Percentiles rank a stretch among this genome's conserved stretches.
Conservation (phyloP, 2,888 invertebrate genomes). For the Onchidella celtica region DNA sequence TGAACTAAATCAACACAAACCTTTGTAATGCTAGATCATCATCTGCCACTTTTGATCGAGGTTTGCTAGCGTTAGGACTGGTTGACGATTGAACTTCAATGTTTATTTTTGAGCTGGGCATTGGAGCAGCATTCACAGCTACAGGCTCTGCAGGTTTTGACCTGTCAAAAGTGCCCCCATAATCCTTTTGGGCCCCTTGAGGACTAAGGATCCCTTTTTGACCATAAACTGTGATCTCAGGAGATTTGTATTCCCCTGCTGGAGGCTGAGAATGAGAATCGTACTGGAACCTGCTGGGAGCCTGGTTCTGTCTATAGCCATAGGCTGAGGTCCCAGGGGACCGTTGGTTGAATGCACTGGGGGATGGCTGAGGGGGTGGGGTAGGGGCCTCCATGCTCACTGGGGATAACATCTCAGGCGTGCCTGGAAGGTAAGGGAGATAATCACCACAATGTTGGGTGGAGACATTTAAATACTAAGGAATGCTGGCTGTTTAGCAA, state of each 20-base stretch:
- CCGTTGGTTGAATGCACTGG: conserved; percentile 66
- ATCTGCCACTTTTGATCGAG: conserved; percentile 58
- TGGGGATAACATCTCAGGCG: conserved; percentile 76
- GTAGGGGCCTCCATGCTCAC: conserved; percentile 73
- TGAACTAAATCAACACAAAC: conserved; percentile 55
- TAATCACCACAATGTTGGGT: no score
- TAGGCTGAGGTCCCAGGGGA: conserved; percentile 52
- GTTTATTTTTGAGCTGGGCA: conserved; percentile 34
- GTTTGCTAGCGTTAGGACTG: neutral
- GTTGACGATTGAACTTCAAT: conserved; percentile 38
- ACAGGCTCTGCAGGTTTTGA: neutral
- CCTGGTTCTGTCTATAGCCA: conserved; percentile 51
- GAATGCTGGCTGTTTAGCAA: no score
- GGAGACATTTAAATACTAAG: no score
- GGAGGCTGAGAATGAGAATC: conserved; percentile 39
- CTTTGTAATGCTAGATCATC: conserved; percentile 73
- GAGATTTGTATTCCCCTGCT: conserved; percentile 16
- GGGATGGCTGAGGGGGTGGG: conserved; percentile 75
- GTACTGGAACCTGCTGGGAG: conserved; percentile 42
- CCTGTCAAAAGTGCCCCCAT: conserved; percentile 16
- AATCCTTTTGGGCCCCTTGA: conserved; percentile 14
- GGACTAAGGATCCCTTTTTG: conserved; percentile 37
- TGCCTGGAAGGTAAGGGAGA: conserved; percentile 60
- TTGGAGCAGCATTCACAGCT: neutral
- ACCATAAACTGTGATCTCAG: conserved; percentile 29